Evolutionary conservation across 2,797 vertebrate species (phyloP), one percentile per base, ranked within the genome.

Genomic region (Pristis pectinata): DNA sequence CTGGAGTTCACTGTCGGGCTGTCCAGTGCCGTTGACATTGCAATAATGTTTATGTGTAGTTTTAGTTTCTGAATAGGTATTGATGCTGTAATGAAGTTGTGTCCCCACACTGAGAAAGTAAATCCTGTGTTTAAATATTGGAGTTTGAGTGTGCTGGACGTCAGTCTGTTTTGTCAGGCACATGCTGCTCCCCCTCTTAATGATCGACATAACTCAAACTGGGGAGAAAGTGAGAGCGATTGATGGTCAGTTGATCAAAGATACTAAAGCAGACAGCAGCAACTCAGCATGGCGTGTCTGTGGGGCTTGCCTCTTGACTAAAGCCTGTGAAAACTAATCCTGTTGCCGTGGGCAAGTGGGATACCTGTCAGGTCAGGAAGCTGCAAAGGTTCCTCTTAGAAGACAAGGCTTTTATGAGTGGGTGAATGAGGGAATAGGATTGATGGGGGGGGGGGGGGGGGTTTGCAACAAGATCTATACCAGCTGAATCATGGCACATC

Each of bases 301-400:
- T 41, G n/a, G 87, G 59, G 87, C 87, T 67, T 67, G 87, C 87
- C 87, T 91, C 59, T 64, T 24, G 34, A 91, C 59, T 91, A 3
- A 11, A 87, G n/a, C 87, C 49, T 91, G 87, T 91, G 87, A 91
- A 91, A 64, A 91, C 87, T 91, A 91, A 91, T 91, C 87, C 87
- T 91, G 59, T 37, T 41, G 87, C 87, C 19, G n/a, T 64, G 87
- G 87, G 87, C 87, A 64, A 67, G 41, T 91, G 61, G 59, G 59
- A 67, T 91, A 67, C 87, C 87, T 91, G 87, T 91, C n/a, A 67
- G 59, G 61, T 91, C 87, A 91, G 59, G 87, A 91, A 67, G 61
- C 37, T n/a, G 87, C 37, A 2, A 91, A 24, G 13, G 59, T 24
- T 41, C 87, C 87, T 91, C 87, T 37, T 91, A 41, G n/a, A 91